Evolutionary conservation across 53 echinoderm and acorn worm species (phyloP), one percentile per base, ranked within the genome.

Genomic region (Apostichopus leukothele): DNA sequence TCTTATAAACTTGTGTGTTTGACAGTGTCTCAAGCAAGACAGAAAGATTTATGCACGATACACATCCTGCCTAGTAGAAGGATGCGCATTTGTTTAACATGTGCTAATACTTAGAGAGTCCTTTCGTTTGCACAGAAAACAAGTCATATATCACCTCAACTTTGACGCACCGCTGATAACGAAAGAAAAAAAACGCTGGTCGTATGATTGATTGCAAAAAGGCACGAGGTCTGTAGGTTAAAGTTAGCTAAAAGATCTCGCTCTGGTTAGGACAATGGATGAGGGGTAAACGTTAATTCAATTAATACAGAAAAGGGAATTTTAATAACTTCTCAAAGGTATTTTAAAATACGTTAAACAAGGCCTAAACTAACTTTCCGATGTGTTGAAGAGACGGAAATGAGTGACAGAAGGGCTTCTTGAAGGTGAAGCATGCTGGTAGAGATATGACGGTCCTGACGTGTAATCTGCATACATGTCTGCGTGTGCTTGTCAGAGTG

Each of bases 51-150:
- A 81, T 81, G 20, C 59, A 59, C 54, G 19, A 51, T 55, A 55
- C 54, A 55, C 81, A 39, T 39, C 59, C 11, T 81, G 55, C 53
- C 23, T 55, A 6, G 16, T 77, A 50, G 9, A 51, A 77, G 21
- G 81, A 81, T 81, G 81, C 8, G 25, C 81, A 81, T 81, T 81
- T 81, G 81, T 81, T 81, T 81, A 81, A 81, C 81, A 81, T 81
- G 81, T 81, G 81, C 60, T 81, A 16, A 81, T 81, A n/a, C 16
- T 81, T 60, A 21, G 53, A 71, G 54, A 18, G 11, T 81, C 59
- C 57, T 81, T 81, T 13, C 10, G 81, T 81, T 81, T 81, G 81
- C 81, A 6, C 23, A 81, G 22, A 59, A n/a, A 54, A 81, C 57
- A 20, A 81, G 55, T 25, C 54, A n/a, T 81, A 54, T 55, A 81